A percentile compares a stretch with the other conserved stretches of the same genome.
phyloP scores from a whole-genome alignment of 2,797 vertebrate genomes.

The Aldrovandia affinis region DNA sequence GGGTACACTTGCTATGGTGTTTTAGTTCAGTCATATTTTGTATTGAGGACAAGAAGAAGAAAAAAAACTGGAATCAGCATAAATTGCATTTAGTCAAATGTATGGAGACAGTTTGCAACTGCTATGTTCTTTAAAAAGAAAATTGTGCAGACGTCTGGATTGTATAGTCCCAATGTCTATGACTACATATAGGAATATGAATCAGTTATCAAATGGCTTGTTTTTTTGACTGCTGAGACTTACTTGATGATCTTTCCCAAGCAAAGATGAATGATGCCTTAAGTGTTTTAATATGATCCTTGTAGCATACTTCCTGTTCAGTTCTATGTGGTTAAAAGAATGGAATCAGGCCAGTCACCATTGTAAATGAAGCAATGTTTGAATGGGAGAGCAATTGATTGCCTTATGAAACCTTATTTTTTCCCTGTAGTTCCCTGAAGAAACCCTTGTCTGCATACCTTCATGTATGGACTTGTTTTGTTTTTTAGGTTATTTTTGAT shows the following conservation, averaged over 20 bases:
- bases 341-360: neutral
- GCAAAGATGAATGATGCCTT: constrained; percentile 59
- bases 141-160: neutral
- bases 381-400: constrained; percentile 40
- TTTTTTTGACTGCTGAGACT: constrained; percentile 8
- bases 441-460: constrained; percentile 42
- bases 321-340: neutral
- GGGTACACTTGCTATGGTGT: neutral
- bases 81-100: neutral
- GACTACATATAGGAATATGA: neutral
- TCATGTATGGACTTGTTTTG: constrained; percentile 13
- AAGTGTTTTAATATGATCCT: constrained; percentile 38
- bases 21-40: constrained; percentile 2
- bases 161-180: neutral
- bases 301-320: constrained; percentile 21
- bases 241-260: neutral
- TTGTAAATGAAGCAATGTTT: constrained; percentile 28
- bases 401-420: constrained; percentile 57
- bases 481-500: neutral
- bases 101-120: neutral
- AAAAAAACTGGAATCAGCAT: neutral
- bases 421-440: constrained; percentile 20
- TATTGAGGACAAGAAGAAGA: constrained; percentile 3
- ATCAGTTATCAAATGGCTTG: neutral
- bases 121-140: neutral